Conservation (phyloP, 2,113 vertebrate species). For the Corythaixoides concolor region DNA sequence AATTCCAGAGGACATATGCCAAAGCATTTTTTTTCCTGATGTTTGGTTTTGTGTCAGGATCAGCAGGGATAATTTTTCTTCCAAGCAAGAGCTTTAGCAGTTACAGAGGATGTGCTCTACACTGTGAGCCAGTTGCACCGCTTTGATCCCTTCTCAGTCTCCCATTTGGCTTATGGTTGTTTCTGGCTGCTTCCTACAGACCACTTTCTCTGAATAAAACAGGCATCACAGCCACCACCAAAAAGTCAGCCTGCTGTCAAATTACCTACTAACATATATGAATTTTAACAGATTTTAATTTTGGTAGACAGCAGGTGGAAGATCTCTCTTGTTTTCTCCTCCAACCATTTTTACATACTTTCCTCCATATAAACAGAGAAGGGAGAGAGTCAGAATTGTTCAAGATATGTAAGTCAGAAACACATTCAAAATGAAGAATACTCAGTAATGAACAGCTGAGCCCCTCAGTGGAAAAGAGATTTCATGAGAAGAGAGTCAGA, state of each 20-base stretch:
- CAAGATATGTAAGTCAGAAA: conserved; percentile 25
- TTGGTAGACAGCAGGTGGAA: not conserved
- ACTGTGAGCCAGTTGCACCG: not conserved
- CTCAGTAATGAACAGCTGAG: conserved; percentile 46
- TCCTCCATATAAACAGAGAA: conserved; percentile 15
- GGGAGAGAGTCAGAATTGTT: not conserved
- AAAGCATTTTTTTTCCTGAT: not conserved
- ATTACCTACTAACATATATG: conserved; percentile 25
- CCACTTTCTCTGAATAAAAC: not conserved
- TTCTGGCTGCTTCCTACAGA: not conserved
- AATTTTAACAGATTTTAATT: conserved; percentile 31
- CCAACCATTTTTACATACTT: conserved; percentile 19
- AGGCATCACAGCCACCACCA: not conserved
- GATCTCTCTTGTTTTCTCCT: not conserved
- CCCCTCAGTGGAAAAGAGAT: conserved; percentile 1
- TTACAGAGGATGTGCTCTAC: accelerated
- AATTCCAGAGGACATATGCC: not conserved
- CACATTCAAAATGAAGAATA: conserved; percentile 15
- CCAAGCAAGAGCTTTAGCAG: not conserved
- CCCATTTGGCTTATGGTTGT: not conserved
- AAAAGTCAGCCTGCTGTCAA: not conserved
- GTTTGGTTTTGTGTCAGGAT: not conserved
- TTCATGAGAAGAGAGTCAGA: conserved; percentile 45
- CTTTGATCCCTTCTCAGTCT: not conserved
- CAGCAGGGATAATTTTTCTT: not conserved